Conservation (phyloP, 2,113 vertebrate genomes). For the Anoplopoma fimbria region DNA sequence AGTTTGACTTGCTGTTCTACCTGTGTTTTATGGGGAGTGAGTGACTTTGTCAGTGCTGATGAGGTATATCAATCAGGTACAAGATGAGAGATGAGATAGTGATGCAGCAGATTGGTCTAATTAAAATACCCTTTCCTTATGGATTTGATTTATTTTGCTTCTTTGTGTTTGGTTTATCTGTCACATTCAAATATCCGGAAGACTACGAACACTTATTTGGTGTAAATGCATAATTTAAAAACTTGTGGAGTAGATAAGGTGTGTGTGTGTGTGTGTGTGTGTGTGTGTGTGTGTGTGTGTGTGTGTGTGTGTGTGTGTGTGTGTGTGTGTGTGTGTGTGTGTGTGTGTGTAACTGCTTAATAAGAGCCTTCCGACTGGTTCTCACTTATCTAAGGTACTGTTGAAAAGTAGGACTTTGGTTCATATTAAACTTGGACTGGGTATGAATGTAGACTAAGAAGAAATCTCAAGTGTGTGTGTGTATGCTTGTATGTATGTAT, state of each 20-base stretch:
- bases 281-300: no score
- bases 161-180: constrained; percentile 20
- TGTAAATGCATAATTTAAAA: constrained; percentile 9
- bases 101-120: constrained; percentile 62
- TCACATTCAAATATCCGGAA: constrained; percentile 4
- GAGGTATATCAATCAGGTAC: constrained; percentile 48
- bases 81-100: constrained; percentile 53
- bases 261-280: neutral
- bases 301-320: neutral
- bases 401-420: neutral
- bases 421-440: neutral
- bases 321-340: no score
- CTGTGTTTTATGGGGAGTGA: constrained; percentile 52
- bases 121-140: constrained; percentile 63
- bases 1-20: constrained; percentile 40
- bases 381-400: neutral
- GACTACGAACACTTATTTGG: neutral
- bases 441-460: neutral
- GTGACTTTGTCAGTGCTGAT: constrained; percentile 59
- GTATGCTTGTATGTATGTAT: neutral
- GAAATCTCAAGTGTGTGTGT: neutral
- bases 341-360: neutral
- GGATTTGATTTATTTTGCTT: constrained; percentile 40
- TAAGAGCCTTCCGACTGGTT: neutral
- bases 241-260: neutral